phyloP scores from a whole-genome alignment of 2,888 invertebrate species.

The Agrilus cyanescens region DNA sequence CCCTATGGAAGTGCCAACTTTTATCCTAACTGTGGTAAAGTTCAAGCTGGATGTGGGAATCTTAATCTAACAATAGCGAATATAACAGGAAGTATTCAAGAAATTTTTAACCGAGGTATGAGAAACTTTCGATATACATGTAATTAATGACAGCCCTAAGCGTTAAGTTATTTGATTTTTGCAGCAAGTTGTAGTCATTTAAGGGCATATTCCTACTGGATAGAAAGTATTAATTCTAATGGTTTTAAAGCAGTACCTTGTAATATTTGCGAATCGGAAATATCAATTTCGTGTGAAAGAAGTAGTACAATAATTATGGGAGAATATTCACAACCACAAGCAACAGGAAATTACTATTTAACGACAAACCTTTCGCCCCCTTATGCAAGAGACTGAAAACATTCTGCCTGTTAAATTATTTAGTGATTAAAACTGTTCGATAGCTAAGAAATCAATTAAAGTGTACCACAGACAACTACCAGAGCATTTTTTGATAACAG shows the following conservation, averaged over 20 bases:
- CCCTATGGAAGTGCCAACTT: constrained; percentile 6
- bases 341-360: neutral
- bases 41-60: constrained; percentile 7
- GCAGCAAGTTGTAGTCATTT: neutral
- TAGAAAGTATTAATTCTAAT: neutral
- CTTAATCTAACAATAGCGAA: neutral
- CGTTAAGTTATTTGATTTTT: neutral
- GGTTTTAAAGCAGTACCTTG: neutral
- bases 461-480: too few relatives aligned
- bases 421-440: too few relatives aligned
- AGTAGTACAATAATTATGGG: neutral
- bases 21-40: constrained; percentile 7
- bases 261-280: neutral
- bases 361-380: neutral
- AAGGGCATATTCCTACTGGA: neutral
- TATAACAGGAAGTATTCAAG: neutral
- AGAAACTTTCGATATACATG: neutral
- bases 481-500: too few relatives aligned
- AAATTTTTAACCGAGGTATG: neutral
- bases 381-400: neutral
- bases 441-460: too few relatives aligned
- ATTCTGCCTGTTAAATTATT: too few relatives aligned
- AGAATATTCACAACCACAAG: neutral
- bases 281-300: neutral
- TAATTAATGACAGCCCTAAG: neutral